These are phyloP conservation scores for Chaenocephalus aceratus DNA, from an alignment of 2,113 vertebrate species.

Conservation along the genomic window DNA sequence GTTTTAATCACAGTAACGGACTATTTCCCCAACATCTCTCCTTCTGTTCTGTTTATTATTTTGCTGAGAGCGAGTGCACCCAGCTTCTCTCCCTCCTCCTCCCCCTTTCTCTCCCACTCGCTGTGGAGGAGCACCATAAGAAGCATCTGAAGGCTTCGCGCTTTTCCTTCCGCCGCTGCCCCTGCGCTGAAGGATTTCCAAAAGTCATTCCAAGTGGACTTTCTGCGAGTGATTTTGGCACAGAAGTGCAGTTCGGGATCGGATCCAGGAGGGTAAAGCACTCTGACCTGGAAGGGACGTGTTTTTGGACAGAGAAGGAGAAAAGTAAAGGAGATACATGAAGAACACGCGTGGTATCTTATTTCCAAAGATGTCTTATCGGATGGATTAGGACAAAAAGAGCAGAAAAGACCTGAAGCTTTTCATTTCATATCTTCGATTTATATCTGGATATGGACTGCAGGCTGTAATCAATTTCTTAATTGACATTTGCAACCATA, in stretches of 20 bases:
- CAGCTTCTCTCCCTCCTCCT: neutral
- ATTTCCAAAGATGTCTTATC: neutral
- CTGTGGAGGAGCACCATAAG: slow-evolving; percentile 38
- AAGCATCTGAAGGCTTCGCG: slow-evolving; percentile 29
- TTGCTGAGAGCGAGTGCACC: neutral
- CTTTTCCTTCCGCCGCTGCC: slow-evolving; percentile 1
- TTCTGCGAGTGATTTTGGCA: slow-evolving; percentile 3
- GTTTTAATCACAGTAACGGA: slow-evolving; percentile 28
- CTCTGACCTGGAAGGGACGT: slow-evolving; percentile 22
- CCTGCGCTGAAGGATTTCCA: slow-evolving; percentile 19
- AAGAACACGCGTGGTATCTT: slow-evolving; percentile 18
- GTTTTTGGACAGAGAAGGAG: neutral
- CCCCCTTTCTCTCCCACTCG: neutral
- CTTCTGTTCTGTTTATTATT: slow-evolving; percentile 5
- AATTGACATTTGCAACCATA: slow-evolving; percentile 6
- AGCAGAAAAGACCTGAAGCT: neutral
- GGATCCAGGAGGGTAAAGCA: neutral
- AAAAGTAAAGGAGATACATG: slow-evolving; percentile 25
- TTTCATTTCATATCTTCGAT: neutral
- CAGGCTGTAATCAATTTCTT: slow-evolving; percentile 16
- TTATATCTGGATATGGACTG: slow-evolving; percentile 7
- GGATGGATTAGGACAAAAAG: slow-evolving; percentile 8
- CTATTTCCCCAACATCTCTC: slow-evolving; percentile 8
- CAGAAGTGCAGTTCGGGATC: neutral
- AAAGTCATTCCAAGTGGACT: slow-evolving; percentile 51